A percentile compares a stretch with the other conserved stretches of the same genome.
Conservation (phyloP, 23 tunicate genomes). For the Styela plicata region DNA sequence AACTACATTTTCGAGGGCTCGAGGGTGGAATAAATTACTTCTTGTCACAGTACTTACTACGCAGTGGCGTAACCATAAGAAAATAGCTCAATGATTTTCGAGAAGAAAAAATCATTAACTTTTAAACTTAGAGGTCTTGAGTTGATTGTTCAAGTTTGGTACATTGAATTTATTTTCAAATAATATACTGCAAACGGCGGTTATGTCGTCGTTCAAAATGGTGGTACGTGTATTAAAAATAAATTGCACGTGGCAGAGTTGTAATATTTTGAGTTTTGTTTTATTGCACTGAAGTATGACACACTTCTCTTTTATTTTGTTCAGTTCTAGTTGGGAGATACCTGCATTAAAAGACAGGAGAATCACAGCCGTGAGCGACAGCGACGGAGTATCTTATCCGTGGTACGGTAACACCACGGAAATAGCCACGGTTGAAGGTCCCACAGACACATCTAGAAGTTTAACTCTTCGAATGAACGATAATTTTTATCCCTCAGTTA, state of each 20-base stretch:
- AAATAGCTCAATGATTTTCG: too few species aligned
- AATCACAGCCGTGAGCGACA: conserved; percentile 95
- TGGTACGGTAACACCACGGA: conserved; percentile 99
- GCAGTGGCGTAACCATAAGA: too few species aligned
- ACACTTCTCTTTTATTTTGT: conserved; percentile 1
- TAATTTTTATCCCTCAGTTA: conserved; percentile 98
- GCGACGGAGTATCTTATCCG: conserved; percentile 98
- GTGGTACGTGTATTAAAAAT: not conserved
- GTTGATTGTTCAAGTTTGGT: too few species aligned
- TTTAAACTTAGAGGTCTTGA: too few species aligned
- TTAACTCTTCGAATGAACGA: conserved; percentile 97
- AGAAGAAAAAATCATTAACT: too few species aligned
- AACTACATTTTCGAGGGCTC: too few species aligned
- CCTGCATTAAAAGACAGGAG: conserved; percentile 88
- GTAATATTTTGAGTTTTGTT: too few species aligned
- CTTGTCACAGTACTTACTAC: too few species aligned
- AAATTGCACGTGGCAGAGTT: too few species aligned
- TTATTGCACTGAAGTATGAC: not conserved
- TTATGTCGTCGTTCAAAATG: not conserved
- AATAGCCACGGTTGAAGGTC: conserved; percentile 98
- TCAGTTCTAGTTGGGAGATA: conserved; percentile 99
- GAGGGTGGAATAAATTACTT: too few species aligned
- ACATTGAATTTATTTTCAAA: too few species aligned
- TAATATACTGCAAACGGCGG: not conserved
- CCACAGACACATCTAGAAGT: conserved; percentile 72